Conservation (phyloP, 1,140 invertebrate species). For the Steinernema feltiae region DNA sequence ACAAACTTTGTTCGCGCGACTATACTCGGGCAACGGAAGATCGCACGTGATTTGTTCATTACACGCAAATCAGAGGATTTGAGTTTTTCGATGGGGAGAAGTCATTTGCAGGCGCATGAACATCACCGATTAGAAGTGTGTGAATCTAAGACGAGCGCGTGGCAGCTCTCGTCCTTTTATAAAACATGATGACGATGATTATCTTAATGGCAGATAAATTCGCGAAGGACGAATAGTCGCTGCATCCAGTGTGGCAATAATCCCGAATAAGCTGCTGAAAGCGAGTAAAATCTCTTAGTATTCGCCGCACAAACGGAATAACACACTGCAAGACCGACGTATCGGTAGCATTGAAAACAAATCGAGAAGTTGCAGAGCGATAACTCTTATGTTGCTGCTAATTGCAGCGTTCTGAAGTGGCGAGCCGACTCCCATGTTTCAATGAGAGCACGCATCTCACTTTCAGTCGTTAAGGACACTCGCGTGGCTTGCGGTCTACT, state of each 20-base stretch:
- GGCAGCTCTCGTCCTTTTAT: background rate
- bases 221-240: background rate
- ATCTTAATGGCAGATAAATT: background rate
- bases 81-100: no score
- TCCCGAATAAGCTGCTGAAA: background rate
- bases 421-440: background rate
- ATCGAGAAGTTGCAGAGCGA: no score
- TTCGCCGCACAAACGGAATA: no score
- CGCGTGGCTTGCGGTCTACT: background rate
- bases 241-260: background rate
- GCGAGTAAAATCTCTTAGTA: no score
- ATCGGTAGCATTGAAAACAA: background rate
- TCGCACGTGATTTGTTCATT: no score
- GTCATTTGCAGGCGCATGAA: no score
- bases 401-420: background rate
- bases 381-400: background rate
- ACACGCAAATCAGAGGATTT: no score
- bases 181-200: slow-evolving; percentile 6
- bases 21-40: no score
- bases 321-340: no score
- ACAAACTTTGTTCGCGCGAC: no score
- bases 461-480: background rate
- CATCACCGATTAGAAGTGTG: background rate
- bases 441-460: background rate
- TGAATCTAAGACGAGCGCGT: background rate